Evolutionary conservation across 2,888 invertebrate species (phyloP).

Genomic region (Iphiclides podalirius): DNA sequence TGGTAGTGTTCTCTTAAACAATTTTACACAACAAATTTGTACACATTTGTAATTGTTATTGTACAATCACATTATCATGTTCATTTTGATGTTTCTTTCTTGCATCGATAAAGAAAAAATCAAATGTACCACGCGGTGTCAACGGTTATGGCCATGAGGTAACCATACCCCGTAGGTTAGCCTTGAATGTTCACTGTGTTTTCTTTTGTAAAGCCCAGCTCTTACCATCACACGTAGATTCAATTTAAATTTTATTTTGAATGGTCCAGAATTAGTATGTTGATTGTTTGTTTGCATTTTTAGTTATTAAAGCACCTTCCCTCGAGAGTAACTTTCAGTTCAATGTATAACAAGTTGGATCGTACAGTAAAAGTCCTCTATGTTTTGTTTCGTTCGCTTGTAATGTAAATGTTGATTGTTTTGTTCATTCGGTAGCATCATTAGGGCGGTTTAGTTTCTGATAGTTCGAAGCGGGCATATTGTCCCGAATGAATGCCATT

Average conservation of each 20-base stretch:
- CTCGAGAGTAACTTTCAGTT: neutral
- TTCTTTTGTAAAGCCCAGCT: conserved; percentile 39
- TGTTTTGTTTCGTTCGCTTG: neutral
- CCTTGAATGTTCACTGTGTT: conserved; percentile 32
- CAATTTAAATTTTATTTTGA: neutral
- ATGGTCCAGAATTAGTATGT: conserved; percentile 2
- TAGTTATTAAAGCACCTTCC: conserved; percentile 6
- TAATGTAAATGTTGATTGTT: conserved; percentile 18
- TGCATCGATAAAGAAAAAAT: conserved; percentile 87
- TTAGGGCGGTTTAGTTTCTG: conserved; percentile 24
- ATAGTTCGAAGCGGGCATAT: conserved; percentile 30
- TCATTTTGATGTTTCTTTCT: conserved; percentile 80
- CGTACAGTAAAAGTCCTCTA: neutral
- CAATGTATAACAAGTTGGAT: neutral
- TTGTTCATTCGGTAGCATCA: conserved; percentile 27
- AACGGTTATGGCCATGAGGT: conserved; percentile 96
- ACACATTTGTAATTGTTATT: conserved; percentile 23
- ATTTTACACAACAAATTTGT: conserved; percentile 24
- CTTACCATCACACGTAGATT: conserved; percentile 52
- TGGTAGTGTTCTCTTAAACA: too few relatives aligned
- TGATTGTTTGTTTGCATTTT: neutral
- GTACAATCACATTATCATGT: conserved; percentile 57
- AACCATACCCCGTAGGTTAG: conserved; percentile 78
- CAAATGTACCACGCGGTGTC: conserved; percentile 98
- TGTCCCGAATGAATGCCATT: conserved; percentile 35